Percentiles rank a stretch among this genome's conserved stretches.
These are phyloP conservation scores for Dysidea cf. avara DNA, from an alignment of 37 sponge, comb jelly and placozoan species.

Conservation along the genomic window DNA sequence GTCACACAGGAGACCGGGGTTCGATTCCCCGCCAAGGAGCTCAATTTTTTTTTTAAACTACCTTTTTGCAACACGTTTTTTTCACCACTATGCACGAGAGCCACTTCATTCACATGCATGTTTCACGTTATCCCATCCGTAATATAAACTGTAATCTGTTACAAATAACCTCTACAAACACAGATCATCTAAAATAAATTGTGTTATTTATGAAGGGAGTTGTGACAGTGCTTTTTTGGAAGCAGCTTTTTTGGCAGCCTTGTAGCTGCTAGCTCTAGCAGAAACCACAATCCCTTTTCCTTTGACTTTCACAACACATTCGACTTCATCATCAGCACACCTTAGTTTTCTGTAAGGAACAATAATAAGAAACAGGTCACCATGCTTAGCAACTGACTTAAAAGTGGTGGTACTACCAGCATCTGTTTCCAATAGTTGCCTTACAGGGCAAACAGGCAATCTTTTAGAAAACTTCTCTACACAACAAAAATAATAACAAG, in stretches of 20 bases:
- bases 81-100: no score
- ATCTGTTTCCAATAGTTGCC: constrained; percentile 35
- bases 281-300: constrained; percentile 25
- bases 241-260: constrained; percentile 46
- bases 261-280: constrained; percentile 19
- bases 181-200: no score
- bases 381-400: not conserved
- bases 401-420: constrained; percentile 9
- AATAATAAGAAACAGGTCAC: not conserved
- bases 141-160: no score
- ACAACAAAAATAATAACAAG: not conserved
- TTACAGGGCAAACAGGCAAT: constrained; percentile 44
- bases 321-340: not conserved
- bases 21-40: constrained; percentile 92
- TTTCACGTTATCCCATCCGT: no score
- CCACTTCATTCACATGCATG: no score
- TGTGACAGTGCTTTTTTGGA: constrained; percentile 25
- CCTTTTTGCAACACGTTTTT: not conserved
- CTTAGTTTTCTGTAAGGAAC: not conserved
- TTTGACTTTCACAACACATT: constrained; percentile 28
- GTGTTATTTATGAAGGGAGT: not conserved
- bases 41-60: constrained; percentile 21
- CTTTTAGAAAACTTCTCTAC: constrained; percentile 39
- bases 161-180: no score
- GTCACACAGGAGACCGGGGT: constrained; percentile 93